Evolutionary conservation across 2,113 vertebrate species (phyloP).

Genomic region (Crypturellus undulatus): DNA sequence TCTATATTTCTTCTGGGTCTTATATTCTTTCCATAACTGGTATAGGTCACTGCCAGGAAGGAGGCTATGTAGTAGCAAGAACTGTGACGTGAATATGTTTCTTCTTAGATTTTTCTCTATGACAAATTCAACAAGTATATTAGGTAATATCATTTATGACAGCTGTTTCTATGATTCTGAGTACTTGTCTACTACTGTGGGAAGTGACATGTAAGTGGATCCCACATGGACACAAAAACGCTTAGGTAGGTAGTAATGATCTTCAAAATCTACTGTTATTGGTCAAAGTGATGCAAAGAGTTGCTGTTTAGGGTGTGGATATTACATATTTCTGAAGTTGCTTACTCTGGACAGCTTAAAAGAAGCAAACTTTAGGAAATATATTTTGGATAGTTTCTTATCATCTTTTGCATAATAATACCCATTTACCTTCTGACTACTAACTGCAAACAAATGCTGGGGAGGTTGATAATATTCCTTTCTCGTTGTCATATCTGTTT

Average conservation of each 20-base stretch:
- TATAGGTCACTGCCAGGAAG: not conserved
- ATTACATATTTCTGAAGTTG: not conserved
- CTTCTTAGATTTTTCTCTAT: not conserved
- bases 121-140: not conserved
- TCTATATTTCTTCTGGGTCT: not conserved
- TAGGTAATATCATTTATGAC: not conserved
- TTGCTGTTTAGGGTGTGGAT: not conserved
- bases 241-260: not conserved
- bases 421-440: not conserved
- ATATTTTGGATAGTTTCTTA: not conserved
- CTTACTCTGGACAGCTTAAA: not conserved
- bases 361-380: not conserved
- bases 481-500: not conserved
- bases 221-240: rapidly evolving
- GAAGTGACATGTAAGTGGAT: not conserved
- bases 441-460: not conserved
- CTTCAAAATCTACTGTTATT: not conserved
- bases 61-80: rapidly evolving
- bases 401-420: not conserved
- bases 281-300: not conserved
- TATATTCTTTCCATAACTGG: not conserved
- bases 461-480: not conserved
- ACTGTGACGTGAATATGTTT: not conserved
- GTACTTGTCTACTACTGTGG: not conserved
- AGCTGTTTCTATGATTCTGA: not conserved